A percentile compares a stretch with the other conserved stretches of the same genome.
Evolutionary conservation across 2,797 vertebrate species (phyloP).

Genomic region (Periparus ater): DNA sequence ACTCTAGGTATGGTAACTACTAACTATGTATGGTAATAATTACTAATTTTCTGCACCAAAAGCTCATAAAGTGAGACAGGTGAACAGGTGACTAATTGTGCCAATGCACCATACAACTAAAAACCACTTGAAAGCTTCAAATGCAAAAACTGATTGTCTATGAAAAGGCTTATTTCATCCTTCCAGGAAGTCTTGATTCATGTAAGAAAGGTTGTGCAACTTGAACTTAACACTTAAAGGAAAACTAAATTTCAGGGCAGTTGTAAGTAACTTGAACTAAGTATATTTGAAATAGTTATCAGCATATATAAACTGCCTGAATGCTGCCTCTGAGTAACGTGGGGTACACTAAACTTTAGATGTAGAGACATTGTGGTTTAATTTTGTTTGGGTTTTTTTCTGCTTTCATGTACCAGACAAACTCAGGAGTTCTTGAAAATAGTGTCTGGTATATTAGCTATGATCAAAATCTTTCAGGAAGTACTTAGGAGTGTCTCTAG

Average conservation of each 20-base stretch:
- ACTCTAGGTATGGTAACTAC: constrained; percentile 81
- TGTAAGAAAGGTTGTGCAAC: background rate
- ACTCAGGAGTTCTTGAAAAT: background rate
- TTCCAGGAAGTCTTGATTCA: background rate
- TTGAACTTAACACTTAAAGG: background rate
- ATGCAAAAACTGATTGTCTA: background rate
- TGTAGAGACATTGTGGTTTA: background rate
- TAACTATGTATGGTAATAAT: background rate
- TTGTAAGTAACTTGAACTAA: background rate
- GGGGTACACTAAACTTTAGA: background rate
- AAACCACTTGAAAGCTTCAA: background rate
- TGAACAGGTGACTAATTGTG: background rate
- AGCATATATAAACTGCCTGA: background rate
- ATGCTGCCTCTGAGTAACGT: background rate
- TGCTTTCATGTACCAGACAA: background rate
- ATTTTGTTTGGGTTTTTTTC: background rate
- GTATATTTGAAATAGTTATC: background rate
- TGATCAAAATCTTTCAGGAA: background rate
- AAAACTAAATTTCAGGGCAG: background rate
- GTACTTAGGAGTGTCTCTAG: background rate
- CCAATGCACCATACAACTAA: background rate
- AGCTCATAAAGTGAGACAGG: background rate
- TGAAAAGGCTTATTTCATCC: background rate
- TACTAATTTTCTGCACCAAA: background rate
- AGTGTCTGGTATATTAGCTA: background rate